Evolutionary conservation across 2,888 invertebrate genomes (phyloP), one percentile per base, ranked within the genome.

Genomic region (Teleogryllus oceanicus): DNA sequence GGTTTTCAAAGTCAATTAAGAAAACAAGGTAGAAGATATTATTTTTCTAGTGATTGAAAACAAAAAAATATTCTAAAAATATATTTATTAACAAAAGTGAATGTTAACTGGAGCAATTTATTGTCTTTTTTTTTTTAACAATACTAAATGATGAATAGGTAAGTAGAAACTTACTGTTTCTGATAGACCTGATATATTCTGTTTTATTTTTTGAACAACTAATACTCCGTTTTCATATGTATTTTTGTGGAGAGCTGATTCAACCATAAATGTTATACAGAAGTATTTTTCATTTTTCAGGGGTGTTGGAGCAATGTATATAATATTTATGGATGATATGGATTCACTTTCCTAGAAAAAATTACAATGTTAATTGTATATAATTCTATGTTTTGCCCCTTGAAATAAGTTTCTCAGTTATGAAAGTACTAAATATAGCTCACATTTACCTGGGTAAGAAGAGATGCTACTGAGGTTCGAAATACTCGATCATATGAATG

Each of bases 111-210:
- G 37, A 37, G 8, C 37, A 37, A 37, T 8, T 37, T 37, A 8
- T 8, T 37, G 5, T 37, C 37, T 37, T 37, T 37, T 37, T 5
- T 37, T 37, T 37, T 37, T 37, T 8, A 37, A 37, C 10, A 37
- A 37, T 37, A 37, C 37, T 37, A 37, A 37, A 37, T 37, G 8
- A 37, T 37, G 8, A 37, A 37, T 37, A 37, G 5, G 5, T 37
- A 8, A 37, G 37, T 37, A 37, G 8, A 37, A 37, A 62, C 62
- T 62, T 62, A 62, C 62, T 8, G 4, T 62, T 12, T 62, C n/a
- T 62, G 62, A 62, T 18, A 62, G n/a, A 62, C n/a, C 62, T 62
- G 62, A 62, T 18, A 62, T 62, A 62, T 62, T 62, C n/a, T 62
- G 13, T 62, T 62, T 62, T 5, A 62, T 62, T n/a, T 16, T n/a